These are phyloP conservation scores for Poeciliopsis occidentalis DNA, from an alignment of 2,113 vertebrate species.

Conservation along the genomic window DNA sequence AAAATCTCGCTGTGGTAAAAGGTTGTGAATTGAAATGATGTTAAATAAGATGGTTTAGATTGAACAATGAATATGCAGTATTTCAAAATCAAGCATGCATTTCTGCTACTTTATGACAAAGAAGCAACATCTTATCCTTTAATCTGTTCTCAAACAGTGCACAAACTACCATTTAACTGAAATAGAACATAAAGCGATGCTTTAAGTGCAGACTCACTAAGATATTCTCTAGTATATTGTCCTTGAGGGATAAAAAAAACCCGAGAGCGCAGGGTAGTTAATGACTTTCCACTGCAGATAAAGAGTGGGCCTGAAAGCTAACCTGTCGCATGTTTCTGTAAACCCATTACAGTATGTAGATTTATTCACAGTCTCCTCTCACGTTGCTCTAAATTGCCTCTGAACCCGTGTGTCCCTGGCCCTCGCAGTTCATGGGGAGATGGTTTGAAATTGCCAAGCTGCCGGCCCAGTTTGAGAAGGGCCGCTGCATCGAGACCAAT, in stretches of 20 bases:
- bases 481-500: conserved; percentile 81
- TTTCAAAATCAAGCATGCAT: neutral
- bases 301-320: neutral
- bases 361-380: conserved; percentile 46
- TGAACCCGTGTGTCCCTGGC: conserved; percentile 33
- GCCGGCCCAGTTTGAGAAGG: conserved; percentile 80
- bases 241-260: neutral
- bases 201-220: neutral
- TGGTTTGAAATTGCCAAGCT: conserved; percentile 84
- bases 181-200: neutral
- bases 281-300: neutral
- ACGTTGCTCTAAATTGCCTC: conserved; percentile 9
- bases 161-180: neutral
- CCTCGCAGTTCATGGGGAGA: conserved; percentile 79
- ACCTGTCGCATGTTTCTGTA: neutral
- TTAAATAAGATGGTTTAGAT: neutral
- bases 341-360: conserved; percentile 27
- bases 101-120: neutral
- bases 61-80: neutral
- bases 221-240: neutral
- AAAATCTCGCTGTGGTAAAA: neutral
- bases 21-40: neutral
- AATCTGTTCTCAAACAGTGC: neutral
- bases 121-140: neutral
- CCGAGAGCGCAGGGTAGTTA: neutral